Percentiles rank a stretch among this genome's conserved stretches.
phyloP scores from a whole-genome alignment of 2,113 vertebrate genomes.

The Hyperopisus bebe region DNA sequence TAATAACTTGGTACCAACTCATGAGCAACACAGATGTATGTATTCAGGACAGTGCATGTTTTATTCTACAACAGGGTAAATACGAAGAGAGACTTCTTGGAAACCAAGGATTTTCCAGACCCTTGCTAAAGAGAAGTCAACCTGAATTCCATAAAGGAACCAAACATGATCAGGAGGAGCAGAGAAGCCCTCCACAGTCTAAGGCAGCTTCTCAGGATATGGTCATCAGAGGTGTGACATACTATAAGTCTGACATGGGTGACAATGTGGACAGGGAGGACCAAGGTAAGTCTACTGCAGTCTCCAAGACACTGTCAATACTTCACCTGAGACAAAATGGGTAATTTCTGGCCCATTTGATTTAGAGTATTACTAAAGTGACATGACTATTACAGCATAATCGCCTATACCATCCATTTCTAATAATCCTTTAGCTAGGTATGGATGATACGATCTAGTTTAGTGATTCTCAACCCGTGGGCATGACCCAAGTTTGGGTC shows the following conservation, averaged over 20 bases:
- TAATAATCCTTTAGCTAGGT: neutral
- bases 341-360: neutral
- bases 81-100: slow-evolving; percentile 64
- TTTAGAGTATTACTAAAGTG: neutral
- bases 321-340: neutral
- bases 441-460: neutral
- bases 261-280: slow-evolving; percentile 60
- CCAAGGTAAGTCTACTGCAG: slow-evolving; percentile 54
- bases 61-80: slow-evolving; percentile 49
- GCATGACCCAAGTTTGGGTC: too few relatives aligned
- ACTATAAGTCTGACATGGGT: slow-evolving; percentile 74
- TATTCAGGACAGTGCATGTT: neutral
- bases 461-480: too few relatives aligned
- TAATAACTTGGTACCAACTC: neutral
- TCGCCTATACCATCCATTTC: neutral
- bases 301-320: neutral
- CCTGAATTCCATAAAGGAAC: slow-evolving; percentile 34
- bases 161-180: slow-evolving; percentile 31
- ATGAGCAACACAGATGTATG: neutral
- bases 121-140: slow-evolving; percentile 35
- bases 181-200: neutral
- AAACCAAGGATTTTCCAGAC: slow-evolving; percentile 53
- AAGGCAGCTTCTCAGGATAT: slow-evolving; percentile 49
- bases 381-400: neutral
- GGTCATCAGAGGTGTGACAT: slow-evolving; percentile 74